These are phyloP conservation scores for Columba janthina DNA, from an alignment of 2,113 vertebrate species.

Conservation along the genomic window DNA sequence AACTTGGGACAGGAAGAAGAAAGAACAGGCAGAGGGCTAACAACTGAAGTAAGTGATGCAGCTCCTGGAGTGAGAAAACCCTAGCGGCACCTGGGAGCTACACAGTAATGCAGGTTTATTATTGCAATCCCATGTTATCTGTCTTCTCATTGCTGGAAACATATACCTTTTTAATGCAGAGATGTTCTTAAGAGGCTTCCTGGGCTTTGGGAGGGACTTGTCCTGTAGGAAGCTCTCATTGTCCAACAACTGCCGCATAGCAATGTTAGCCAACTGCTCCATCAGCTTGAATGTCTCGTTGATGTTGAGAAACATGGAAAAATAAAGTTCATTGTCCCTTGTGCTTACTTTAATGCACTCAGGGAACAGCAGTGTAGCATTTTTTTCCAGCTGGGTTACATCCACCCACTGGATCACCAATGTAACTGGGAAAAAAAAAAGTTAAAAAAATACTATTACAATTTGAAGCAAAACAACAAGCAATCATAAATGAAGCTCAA, in stretches of 20 bases:
- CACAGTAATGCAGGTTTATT: not conserved
- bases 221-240: constrained; percentile 89
- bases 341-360: constrained; percentile 94
- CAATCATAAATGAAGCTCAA: not conserved
- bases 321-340: constrained; percentile 88
- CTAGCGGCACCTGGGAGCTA: not conserved
- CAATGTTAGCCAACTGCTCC: constrained; percentile 96
- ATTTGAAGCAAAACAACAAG: not conserved
- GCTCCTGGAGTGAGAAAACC: not conserved
- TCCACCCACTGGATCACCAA: constrained; percentile 95
- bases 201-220: constrained; percentile 84
- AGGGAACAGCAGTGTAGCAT: constrained; percentile 91
- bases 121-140: not conserved
- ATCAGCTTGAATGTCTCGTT: constrained; percentile 95
- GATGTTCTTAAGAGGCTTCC: constrained; percentile 88
- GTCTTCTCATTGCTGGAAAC: not conserved
- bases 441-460: not conserved
- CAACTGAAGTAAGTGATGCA: not conserved
- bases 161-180: constrained; percentile 87
- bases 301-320: constrained; percentile 98
- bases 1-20: not conserved
- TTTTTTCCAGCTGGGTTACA: constrained; percentile 93
- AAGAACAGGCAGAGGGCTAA: not conserved
- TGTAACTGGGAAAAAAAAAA: constrained; percentile 78
- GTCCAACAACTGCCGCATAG: constrained; percentile 93